Evolutionary conservation across 2,113 vertebrate species (phyloP).

Genomic region (Seriola aureovittata): DNA sequence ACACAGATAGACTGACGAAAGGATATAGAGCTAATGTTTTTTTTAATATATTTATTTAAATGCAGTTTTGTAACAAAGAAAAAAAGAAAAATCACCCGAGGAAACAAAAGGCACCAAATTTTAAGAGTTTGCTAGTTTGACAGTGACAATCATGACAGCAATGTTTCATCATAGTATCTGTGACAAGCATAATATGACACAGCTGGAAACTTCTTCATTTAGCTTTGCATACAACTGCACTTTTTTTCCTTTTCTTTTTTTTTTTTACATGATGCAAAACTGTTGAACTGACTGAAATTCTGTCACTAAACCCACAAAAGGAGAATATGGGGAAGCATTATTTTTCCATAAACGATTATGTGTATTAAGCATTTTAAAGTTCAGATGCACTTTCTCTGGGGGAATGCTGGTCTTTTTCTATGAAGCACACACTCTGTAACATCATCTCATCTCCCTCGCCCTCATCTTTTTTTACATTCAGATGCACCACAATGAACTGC

Average conservation of each 20-base stretch:
- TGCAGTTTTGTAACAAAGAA: neutral
- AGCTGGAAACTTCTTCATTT: neutral
- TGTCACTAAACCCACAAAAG: neutral
- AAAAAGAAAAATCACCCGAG: no score
- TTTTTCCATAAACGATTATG: neutral
- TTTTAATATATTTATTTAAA: neutral
- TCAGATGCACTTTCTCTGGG: neutral
- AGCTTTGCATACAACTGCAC: no score
- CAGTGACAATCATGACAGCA: neutral
- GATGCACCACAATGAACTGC: neutral
- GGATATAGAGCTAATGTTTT: no score
- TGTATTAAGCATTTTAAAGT: neutral
- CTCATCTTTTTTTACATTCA: neutral
- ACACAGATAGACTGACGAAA: no score
- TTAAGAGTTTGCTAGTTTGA: neutral
- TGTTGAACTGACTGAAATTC: neutral
- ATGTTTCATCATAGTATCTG: neutral
- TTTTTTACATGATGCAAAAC: neutral
- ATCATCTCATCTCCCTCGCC: no score
- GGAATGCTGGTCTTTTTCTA: neutral
- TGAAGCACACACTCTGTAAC: neutral
- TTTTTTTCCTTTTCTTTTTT: neutral
- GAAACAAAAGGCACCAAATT: no score
- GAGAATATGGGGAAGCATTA: conserved; percentile 7
- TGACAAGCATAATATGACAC: neutral